Base-by-base conservation (phyloP, 2,888 invertebrate species). In the Quadroppia sp. region DNA sequence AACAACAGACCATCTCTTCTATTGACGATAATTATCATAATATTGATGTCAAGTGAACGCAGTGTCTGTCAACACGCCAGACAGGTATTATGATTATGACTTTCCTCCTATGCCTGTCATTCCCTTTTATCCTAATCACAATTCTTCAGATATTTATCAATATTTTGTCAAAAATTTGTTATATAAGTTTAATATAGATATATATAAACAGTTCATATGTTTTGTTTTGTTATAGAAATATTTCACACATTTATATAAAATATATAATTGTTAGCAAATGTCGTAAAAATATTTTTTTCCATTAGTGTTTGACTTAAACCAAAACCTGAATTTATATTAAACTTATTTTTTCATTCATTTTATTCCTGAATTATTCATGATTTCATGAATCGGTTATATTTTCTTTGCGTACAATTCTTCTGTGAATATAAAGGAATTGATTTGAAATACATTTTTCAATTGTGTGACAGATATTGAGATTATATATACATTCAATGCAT, bases 81-180 rank as follows among this genome's bases (percentile, higher is more conserved):
- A 25, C 53, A 53, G 53, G 53, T 53, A 53, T n/a, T n/a, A n/a
- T n/a, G n/a, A 53, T 53, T 23, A 53, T 20, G 9, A 36, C 36
- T 36, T 4, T 36, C 36, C 36, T 36, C 36, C 36, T 9, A 36
- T 7, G 4, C 36, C 36, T 9, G 6, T 36, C 36, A 36, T 9
- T 7, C 36, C 6, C n/a, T n/a, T n/a, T n/a, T n/a, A n/a, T n/a
- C n/a, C n/a, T n/a, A n/a, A n/a, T n/a, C n/a, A n/a, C n/a, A n/a
- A n/a, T n/a, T n/a, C n/a, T n/a, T n/a, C n/a, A n/a, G n/a, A n/a
- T n/a, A n/a, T n/a, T n/a, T n/a, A n/a, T n/a, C n/a, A n/a, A n/a
- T n/a, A n/a, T n/a, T n/a, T n/a, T n/a, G n/a, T n/a, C n/a, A n/a
- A n/a, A n/a, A n/a, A 36, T 36, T 36, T 36, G 36, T 36, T 36